phyloP scores from a whole-genome alignment of 2,797 vertebrate genomes.

The Enteromius trimaculatus region DNA sequence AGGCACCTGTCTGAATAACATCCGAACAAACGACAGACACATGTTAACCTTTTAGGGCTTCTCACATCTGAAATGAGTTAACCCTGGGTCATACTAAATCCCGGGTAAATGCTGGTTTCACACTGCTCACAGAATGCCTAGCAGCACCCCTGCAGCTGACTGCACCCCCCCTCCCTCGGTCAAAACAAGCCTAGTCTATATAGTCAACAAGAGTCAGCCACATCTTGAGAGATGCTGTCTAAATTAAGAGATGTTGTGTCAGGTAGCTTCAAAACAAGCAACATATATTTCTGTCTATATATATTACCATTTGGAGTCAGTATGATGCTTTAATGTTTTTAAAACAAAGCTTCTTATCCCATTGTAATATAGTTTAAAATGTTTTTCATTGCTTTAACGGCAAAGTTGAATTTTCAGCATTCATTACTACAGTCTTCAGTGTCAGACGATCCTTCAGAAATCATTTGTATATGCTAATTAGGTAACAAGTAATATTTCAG shows the following conservation, averaged over 20 bases:
- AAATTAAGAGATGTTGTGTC: neutral
- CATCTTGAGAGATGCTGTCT: neutral
- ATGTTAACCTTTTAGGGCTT: neutral
- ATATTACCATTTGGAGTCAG: neutral
- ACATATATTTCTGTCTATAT: neutral
- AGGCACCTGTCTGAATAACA: slow-evolving; percentile 50
- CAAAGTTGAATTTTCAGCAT: neutral
- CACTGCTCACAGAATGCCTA: neutral
- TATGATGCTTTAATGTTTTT: neutral
- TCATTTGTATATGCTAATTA: neutral
- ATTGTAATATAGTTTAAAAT: neutral
- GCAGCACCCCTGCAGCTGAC: neutral
- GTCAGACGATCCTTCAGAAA: neutral
- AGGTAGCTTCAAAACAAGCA: neutral
- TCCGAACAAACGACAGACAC: neutral
- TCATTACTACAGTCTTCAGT: neutral
- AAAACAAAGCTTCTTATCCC: neutral
- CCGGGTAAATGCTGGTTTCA: neutral
- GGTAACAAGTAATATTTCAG: neutral
- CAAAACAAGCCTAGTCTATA: neutral
- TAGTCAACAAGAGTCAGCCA: neutral
- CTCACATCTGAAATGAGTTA: neutral
- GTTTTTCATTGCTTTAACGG: neutral
- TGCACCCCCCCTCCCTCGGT: neutral
- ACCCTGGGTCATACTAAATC: neutral